A percentile compares a stretch with the other conserved stretches of the same genome.
These are phyloP conservation scores for Salvator merianae DNA, from an alignment of 2,113 vertebrate species.

Conservation along the genomic window DNA sequence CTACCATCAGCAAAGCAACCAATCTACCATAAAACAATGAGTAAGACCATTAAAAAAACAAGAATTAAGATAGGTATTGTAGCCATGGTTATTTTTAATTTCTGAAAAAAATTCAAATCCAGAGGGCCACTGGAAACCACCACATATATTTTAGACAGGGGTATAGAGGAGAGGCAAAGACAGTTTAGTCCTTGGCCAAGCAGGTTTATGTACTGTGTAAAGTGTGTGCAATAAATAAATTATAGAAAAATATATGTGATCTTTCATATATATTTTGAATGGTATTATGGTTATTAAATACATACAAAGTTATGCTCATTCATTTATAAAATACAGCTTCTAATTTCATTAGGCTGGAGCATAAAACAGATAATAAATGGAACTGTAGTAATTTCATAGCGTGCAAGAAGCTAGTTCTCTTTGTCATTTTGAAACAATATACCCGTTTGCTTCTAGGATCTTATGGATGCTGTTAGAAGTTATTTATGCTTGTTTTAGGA, in stretches of 20 bases:
- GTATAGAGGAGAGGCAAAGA: background rate
- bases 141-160: no score
- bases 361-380: constrained; percentile 33
- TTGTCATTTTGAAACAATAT: constrained; percentile 29
- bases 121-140: background rate
- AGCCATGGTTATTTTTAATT: background rate
- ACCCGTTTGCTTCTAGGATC: constrained; percentile 12
- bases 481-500: constrained; percentile 39
- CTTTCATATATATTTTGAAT: background rate
- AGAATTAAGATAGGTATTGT: no score
- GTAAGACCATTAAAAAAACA: no score
- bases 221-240: background rate
- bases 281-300: background rate
- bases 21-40: no score
- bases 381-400: constrained; percentile 24
- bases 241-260: background rate
- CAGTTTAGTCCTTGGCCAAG: background rate
- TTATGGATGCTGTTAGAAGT: background rate
- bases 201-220: no score
- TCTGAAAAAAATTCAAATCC: background rate
- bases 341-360: background rate
- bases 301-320: background rate
- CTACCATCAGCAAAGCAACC: background rate
- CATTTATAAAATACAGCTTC: background rate
- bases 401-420: constrained; percentile 20